A percentile compares a stretch with the other conserved stretches of the same genome.
Evolutionary conservation across 1,140 invertebrate genomes (phyloP).

Genomic region (Akabosia matsudoensis): DNA sequence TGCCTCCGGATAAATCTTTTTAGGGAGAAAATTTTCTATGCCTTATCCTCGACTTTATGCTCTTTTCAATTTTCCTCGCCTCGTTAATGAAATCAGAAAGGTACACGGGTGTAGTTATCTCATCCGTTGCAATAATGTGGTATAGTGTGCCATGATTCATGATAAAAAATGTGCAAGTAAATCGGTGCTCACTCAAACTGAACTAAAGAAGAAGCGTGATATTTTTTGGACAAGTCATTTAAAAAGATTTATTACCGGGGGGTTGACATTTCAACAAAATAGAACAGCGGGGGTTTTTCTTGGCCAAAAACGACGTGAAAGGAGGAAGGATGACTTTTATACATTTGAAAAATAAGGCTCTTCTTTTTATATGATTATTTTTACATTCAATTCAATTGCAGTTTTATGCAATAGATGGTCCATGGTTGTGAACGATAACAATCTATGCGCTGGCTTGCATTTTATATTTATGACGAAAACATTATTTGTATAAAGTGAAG

Average conservation of each 20-base stretch:
- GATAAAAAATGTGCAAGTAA: neutral
- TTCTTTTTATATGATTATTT: too few relatives aligned
- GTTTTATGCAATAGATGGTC: neutral
- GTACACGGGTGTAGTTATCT: neutral
- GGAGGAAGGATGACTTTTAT: neutral
- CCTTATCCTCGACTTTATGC: neutral
- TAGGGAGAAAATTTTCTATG: neutral
- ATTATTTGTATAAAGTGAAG: too few relatives aligned
- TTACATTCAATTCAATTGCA: neutral
- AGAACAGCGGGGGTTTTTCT: slow-evolving; percentile 46
- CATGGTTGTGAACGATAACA: neutral
- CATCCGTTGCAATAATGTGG: neutral
- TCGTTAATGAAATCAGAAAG: neutral
- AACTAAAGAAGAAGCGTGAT: slow-evolving; percentile 13
- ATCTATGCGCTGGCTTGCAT: neutral
- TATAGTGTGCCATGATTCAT: too few relatives aligned
- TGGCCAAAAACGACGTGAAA: slow-evolving; percentile 18
- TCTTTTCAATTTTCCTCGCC: neutral
- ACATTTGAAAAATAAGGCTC: neutral
- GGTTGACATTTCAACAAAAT: slow-evolving; percentile 49
- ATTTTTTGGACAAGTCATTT: slow-evolving; percentile 48
- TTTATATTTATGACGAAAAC: neutral
- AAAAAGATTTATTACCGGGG: slow-evolving; percentile 47
- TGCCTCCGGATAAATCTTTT: neutral
- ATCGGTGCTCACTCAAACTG: neutral